These are phyloP conservation scores for Chelonus formosanus DNA, from an alignment of 2,888 invertebrate genomes.

Conservation along the genomic window DNA sequence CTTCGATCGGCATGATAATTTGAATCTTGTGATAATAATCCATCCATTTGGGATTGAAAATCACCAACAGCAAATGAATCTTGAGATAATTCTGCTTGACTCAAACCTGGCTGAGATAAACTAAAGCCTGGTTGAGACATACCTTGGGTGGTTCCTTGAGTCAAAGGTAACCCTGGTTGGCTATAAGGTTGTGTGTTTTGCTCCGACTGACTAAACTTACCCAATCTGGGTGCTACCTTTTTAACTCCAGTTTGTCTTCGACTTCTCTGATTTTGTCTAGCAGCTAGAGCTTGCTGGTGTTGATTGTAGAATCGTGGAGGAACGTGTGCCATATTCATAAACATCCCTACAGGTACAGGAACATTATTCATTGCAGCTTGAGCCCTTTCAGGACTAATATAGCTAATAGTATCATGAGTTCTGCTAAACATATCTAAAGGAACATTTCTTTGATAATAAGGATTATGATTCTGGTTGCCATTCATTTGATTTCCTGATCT, in stretches of 20 bases:
- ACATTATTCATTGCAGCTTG: slow-evolving; percentile 80
- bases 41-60: slow-evolving; percentile 94
- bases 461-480: slow-evolving; percentile 59
- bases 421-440: slow-evolving; percentile 73
- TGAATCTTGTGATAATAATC: slow-evolving; percentile 91
- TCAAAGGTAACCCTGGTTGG: slow-evolving; percentile 65
- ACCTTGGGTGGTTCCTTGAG: slow-evolving; percentile 69
- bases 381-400: slow-evolving; percentile 86
- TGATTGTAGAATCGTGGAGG: slow-evolving; percentile 81
- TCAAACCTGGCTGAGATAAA: slow-evolving; percentile 74
- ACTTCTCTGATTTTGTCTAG: slow-evolving; percentile 66
- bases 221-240: slow-evolving; percentile 58
- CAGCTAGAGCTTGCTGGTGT: slow-evolving; percentile 74
- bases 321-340: slow-evolving; percentile 87
- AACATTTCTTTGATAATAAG: slow-evolving; percentile 64
- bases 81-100: slow-evolving; percentile 76
- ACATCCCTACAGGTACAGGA: slow-evolving; percentile 94
- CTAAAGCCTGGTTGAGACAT: slow-evolving; percentile 79
- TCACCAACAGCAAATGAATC: slow-evolving; percentile 85
- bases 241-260: slow-evolving; percentile 47
- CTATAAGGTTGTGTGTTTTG: slow-evolving; percentile 77
- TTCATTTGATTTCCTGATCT: slow-evolving; percentile 69
- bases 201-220: slow-evolving; percentile 72
- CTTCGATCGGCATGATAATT: slow-evolving; percentile 78
- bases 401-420: slow-evolving; percentile 90